These are phyloP conservation scores for Avahi laniger DNA, from an alignment of 2,797 vertebrate genomes.

Conservation along the genomic window DNA sequence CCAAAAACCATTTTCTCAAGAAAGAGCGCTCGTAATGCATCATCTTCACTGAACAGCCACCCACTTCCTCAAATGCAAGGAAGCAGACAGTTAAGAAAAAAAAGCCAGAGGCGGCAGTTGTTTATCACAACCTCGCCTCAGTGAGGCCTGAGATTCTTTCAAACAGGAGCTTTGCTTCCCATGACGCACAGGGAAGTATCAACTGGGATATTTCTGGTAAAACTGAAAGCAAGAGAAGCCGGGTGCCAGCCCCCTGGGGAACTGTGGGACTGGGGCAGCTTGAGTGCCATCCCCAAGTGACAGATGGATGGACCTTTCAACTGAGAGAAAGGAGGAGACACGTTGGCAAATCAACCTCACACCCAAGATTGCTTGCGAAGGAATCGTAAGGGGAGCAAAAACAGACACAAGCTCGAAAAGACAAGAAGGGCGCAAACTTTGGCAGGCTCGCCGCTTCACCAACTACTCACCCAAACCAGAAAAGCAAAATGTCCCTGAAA, in stretches of 20 bases:
- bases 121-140: conserved; percentile 56
- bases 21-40: conserved; percentile 26
- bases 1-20: conserved; percentile 64
- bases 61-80: conserved; percentile 84
- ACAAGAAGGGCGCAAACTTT: background rate
- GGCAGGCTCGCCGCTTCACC: background rate
- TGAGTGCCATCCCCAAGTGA: background rate
- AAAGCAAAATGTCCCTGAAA: conserved; percentile 93
- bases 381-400: background rate
- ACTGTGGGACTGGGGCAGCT: background rate
- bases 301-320: conserved; percentile 45
- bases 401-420: background rate
- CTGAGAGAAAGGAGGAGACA: conserved; percentile 46
- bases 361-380: conserved; percentile 15
- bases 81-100: conserved; percentile 74
- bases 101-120: conserved; percentile 54
- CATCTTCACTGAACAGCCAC: background rate
- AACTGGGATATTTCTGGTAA: conserved; percentile 60
- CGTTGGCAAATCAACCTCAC: conserved; percentile 13
- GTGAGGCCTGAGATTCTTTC: conserved; percentile 70
- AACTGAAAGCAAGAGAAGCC: conserved; percentile 61
- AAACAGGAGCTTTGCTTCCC: conserved; percentile 44
- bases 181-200: conserved; percentile 19
- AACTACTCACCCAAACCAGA: background rate
- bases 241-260: background rate